Evolutionary conservation across 2,113 vertebrate species (phyloP), one percentile per base, ranked within the genome.

Genomic region (Synodontis membranacea): DNA sequence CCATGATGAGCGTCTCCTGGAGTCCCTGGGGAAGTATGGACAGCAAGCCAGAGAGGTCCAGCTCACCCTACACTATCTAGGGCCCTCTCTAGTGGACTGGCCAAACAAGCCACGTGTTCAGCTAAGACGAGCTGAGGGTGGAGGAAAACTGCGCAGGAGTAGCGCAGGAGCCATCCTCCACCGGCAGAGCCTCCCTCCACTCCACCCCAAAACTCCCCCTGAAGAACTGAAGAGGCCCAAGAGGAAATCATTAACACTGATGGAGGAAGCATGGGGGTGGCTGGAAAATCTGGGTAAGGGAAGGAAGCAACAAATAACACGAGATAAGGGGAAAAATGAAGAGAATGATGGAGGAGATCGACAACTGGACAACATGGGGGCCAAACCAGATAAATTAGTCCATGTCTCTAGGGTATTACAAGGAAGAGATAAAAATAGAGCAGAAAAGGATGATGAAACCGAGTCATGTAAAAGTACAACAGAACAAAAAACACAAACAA

Each of bases 191-290:
- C 91, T 96, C 80, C 95, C 95, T 0, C 91, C 92, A 0, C 58
- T 94, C 6, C 92, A 93, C 10, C 58, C 84, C 0, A 92, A 93
- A 66, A 72, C 84, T 39, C 88, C 89, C 28, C 81, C 84, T 0
- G 91, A 89, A 34, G 91, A 94, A 0, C 4, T 84, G 12, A 96
- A 94, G 86, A 92, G 70, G n/a, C 91, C 92, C 0, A 96, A 94
- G 84, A 92, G 95, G 82, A 96, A 96, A 90, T 96, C 95, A 28
- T 88, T 96, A 62, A 95, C 93, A 0, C 87, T 96, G 52, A 92
- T 95, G 91, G 95, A 94, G 84, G 95, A 95, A 85, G 95, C 95
- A 19, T 93, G 94, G 93, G 93, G 94, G 19, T 96, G 95, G 95
- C 90, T 96, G 89, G 94, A 94, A 85, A 94, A 89, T 68, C 88